Evolutionary conservation across 2,113 vertebrate genomes (phyloP), one percentile per base, ranked within the genome.

Genomic region (Crypturellus undulatus): DNA sequence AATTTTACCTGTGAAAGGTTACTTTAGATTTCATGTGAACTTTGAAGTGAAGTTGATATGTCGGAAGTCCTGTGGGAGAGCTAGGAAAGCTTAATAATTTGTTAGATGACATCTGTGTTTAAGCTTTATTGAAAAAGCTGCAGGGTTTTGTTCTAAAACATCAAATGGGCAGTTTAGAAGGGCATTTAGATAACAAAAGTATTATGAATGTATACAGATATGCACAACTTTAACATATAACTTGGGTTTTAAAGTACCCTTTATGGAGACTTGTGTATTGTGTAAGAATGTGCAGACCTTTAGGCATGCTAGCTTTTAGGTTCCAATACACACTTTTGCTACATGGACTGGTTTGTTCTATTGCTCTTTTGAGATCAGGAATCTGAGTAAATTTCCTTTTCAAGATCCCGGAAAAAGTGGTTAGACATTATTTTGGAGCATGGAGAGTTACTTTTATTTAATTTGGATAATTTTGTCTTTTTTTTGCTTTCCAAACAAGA

Each of bases 401-500:
- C 43, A 47, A 45, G 47, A 84, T 11, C 65, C 73, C 75, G n/a
- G n/a, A 17, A 62, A 68, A 88, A 58, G 21, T 65, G 77, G 21
- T 15, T 73, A 56, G 8, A 30, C 19, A 2, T 70, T 93, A 52
- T 86, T 92, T 34, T 81, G 78, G 70, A 62, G 43, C 42, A 6
- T 24, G 58, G 73, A 68, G 84, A 73, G 65, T 73, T 90, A 79
- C 49, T 91, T 32, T 36, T 77, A 59, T 67, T 45, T 52, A 81
- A 64, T 45, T 0, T 32, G 17, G 36, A 2, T 82, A 12, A 60
- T 89, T 92, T 70, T 69, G 11, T 85, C 51, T 26, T 67, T 86
- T 79, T 92, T 49, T 96, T 91, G 93, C 88, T 67, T 73, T 70
- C 79, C 77, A 92, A 97, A 96, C 72, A 93, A 68, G 59, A 79